Base-by-base conservation (phyloP, 2,888 invertebrate species). In the Sminthurinus aureus region DNA sequence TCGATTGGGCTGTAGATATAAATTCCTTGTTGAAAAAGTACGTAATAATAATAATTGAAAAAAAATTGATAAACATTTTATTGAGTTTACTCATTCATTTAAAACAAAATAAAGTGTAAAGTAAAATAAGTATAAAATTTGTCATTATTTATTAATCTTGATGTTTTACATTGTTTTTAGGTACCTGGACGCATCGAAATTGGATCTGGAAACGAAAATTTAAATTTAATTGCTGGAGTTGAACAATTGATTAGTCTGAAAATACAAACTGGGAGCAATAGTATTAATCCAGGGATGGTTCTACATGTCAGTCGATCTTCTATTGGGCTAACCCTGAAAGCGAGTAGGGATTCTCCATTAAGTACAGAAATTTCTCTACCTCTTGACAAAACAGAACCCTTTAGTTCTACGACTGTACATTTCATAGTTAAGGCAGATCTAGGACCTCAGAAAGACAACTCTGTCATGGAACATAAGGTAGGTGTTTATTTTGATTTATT, bases 191-290 rank as follows among this genome's bases (percentile, higher is more conserved):
- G 83, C 74, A 84, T 88, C 69, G 85, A 86, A 71, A 84, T 88
- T 11, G 84, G 83, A 22, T 79, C 85, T 66, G 82, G 66, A 18
- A 78, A 83, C 20, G 82, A 84, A 0, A 85, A 86, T 77, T 58
- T 84, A 86, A 95, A 96, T 88, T 91, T 97, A 75, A 92, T 97
- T 9, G 95, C 96, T 0, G 96, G 96, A 0, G 92, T 96, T 86
- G 93, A 94, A 88, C 96, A 96, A 90, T 92, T 93, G 24, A 93
- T 96, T 91, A 93, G 94, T 87, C 89, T 97, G 81, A 93, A 94
- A 71, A 93, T 97, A 20, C 93, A 93, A 0, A 94, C 95, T 86
- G 96, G 96, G 2, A 96, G 96, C 90, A 93, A 94, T 84, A 92
- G 92, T 85, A 93, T 96, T 89, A 92, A 93, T 75, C 89, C 94